phyloP scores from a whole-genome alignment of 2,113 vertebrate species.

The Prinia subflava region DNA sequence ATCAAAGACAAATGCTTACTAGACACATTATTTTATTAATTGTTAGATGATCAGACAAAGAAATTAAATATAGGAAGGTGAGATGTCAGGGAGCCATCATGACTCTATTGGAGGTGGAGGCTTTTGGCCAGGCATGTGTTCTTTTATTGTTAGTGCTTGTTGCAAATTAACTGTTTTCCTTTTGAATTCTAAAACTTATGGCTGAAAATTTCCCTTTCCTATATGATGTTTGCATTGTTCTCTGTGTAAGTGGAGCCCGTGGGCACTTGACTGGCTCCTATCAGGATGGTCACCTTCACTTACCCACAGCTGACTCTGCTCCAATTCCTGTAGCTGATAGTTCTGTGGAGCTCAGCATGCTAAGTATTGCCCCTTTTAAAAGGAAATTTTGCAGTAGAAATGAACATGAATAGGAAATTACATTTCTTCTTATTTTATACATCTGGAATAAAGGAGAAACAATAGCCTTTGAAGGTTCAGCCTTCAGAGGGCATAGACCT shows the following conservation, averaged over 20 bases:
- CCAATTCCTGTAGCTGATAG: neutral
- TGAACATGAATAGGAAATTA: neutral
- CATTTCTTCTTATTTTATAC: neutral
- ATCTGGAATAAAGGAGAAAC: neutral
- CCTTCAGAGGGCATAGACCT: neutral
- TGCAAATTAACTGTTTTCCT: neutral
- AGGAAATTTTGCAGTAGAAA: neutral
- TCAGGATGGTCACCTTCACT: neutral
- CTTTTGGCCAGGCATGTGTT: neutral
- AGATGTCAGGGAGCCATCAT: neutral
- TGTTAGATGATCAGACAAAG: slow-evolving; percentile 3
- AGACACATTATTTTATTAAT: neutral
- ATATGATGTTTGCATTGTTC: neutral
- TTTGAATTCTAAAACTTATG: neutral
- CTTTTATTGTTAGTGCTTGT: neutral
- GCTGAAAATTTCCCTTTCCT: neutral
- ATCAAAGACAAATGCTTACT: neutral
- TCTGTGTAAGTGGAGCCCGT: neutral
- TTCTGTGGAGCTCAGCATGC: neutral
- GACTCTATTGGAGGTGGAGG: neutral
- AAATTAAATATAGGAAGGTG: slow-evolving; percentile 13
- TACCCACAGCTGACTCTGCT: neutral
- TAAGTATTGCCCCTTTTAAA: neutral
- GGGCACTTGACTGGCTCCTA: neutral
- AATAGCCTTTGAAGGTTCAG: neutral